Conservation (phyloP, 2,888 invertebrate genomes). For the Ectemnius continuus region DNA sequence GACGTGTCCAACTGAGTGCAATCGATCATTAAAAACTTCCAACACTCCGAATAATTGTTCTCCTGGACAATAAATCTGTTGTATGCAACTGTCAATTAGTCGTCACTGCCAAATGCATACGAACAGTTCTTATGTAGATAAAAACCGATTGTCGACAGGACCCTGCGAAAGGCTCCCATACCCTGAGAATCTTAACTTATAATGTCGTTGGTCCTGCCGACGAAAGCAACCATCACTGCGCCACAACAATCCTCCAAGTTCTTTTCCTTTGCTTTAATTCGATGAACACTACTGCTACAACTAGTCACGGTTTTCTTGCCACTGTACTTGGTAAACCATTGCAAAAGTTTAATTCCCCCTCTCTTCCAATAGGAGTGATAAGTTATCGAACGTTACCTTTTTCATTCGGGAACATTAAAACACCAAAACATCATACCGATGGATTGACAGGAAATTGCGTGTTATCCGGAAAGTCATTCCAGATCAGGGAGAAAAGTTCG, state of each 20-base stretch:
- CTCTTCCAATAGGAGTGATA: no score
- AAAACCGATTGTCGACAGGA: constrained; percentile 32
- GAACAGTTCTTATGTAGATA: constrained; percentile 16
- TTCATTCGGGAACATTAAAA: background rate
- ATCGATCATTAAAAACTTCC: constrained; percentile 25
- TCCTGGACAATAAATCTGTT: constrained; percentile 26
- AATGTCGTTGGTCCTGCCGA: constrained; percentile 49
- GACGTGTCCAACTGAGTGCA: constrained; percentile 39
- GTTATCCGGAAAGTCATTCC: no score
- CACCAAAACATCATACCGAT: background rate
- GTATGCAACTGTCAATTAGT: background rate
- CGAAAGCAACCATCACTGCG: constrained; percentile 34
- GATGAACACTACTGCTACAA: constrained; percentile 37
- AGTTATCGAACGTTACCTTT: no score
- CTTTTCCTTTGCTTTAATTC: no score
- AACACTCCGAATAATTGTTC: constrained; percentile 28
- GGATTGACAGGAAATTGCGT: no score
- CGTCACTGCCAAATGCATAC: background rate
- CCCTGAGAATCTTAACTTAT: constrained; percentile 41
- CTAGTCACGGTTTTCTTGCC: constrained; percentile 24
- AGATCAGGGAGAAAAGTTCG: no score
- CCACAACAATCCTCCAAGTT: constrained; percentile 9
- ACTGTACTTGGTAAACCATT: constrained; percentile 19
- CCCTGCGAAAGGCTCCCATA: constrained; percentile 27
- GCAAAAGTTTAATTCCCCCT: no score